phyloP scores from a whole-genome alignment of 2,797 vertebrate species.

The Orientallactaga sibirica region DNA sequence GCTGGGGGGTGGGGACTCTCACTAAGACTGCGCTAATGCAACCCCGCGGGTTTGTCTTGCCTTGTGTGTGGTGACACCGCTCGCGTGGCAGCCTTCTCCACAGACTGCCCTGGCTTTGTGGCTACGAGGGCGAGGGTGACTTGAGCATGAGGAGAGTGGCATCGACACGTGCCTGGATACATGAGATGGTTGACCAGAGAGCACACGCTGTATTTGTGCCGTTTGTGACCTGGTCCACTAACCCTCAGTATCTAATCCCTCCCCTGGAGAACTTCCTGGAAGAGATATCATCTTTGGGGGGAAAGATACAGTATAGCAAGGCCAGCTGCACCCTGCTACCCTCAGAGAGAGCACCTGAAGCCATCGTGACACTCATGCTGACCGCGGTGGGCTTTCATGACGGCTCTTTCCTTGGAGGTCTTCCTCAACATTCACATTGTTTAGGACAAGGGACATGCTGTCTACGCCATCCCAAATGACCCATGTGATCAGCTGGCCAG shows the following conservation, averaged over 20 bases:
- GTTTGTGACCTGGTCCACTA: conserved; percentile 86
- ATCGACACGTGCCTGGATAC: conserved; percentile 63
- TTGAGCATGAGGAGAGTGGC: not conserved
- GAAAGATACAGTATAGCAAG: not conserved
- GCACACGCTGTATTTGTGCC: conserved; percentile 83
- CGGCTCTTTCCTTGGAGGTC: conserved; percentile 6
- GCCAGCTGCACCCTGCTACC: not conserved
- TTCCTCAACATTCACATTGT: not conserved
- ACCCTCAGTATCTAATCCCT: conserved; percentile 80
- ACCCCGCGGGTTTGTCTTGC: not conserved
- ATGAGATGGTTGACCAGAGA: conserved; percentile 85
- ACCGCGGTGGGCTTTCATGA: not conserved
- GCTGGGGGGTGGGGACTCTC: not conserved
- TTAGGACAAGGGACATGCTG: not conserved
- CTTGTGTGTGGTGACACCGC: conserved; percentile 39
- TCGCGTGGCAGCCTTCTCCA: conserved; percentile 49
- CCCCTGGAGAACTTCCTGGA: conserved; percentile 72
- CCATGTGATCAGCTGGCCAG: not conserved
- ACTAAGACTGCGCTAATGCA: not conserved
- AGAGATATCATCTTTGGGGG: conserved; percentile 30
- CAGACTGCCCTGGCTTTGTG: conserved; percentile 37
- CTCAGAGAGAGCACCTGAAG: not conserved
- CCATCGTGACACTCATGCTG: rapidly evolving
- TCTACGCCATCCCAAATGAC: not conserved
- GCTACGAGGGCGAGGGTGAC: conserved; percentile 51